Percentiles rank a stretch among this genome's conserved stretches.
Evolutionary conservation across 1,140 invertebrate species (phyloP).

Genomic region (Tigriopus japonicus): DNA sequence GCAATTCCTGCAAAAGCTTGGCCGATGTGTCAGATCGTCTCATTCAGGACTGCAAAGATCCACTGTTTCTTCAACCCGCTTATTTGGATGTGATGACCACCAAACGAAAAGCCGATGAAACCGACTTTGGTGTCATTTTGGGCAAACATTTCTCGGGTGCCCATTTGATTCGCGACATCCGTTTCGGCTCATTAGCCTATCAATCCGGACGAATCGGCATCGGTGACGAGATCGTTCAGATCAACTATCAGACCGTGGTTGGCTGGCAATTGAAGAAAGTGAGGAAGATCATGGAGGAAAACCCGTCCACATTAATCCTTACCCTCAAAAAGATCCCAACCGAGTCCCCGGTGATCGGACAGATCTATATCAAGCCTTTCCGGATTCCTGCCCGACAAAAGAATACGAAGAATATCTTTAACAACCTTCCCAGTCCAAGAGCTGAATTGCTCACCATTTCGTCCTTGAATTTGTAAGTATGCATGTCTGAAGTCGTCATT

Average conservation of each 20-base stretch:
- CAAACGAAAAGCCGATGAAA: constrained; percentile 50
- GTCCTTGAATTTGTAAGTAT: neutral
- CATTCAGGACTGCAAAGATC: constrained; percentile 64
- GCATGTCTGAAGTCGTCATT: neutral
- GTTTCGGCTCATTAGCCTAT: constrained; percentile 24
- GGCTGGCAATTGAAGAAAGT: constrained; percentile 66
- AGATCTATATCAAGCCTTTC: constrained; percentile 35
- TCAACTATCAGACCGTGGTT: constrained; percentile 76
- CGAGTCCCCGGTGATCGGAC: constrained; percentile 59
- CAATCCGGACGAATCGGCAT: constrained; percentile 70
- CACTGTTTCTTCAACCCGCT: constrained; percentile 66
- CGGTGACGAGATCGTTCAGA: constrained; percentile 79
- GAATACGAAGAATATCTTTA: neutral
- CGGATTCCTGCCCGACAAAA: constrained; percentile 10
- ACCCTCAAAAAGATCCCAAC: constrained; percentile 62
- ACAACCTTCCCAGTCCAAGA: constrained; percentile 7
- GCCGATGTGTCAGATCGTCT: constrained; percentile 60
- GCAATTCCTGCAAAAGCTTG: constrained; percentile 37
- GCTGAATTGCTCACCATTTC: constrained; percentile 8
- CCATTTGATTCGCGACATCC: neutral
- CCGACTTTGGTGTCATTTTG: constrained; percentile 35
- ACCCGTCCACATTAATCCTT: constrained; percentile 42
- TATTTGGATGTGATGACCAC: constrained; percentile 63
- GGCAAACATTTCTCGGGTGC: neutral
- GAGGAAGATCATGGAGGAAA: constrained; percentile 49